Base-by-base conservation (phyloP, 1,140 invertebrate genomes). In the Platyscapa corneri region DNA sequence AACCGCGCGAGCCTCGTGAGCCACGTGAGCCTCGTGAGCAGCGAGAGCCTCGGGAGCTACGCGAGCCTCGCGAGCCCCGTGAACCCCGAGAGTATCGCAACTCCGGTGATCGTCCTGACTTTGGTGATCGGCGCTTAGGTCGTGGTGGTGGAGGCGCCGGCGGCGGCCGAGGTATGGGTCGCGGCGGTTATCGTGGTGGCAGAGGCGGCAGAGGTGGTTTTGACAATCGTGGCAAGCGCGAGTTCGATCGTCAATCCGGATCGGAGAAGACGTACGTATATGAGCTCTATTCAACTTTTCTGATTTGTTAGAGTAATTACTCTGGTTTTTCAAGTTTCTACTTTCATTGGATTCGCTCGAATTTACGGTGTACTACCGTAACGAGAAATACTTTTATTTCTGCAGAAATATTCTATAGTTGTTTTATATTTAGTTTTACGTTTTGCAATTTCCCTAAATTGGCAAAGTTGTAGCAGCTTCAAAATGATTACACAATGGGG, bases 241-340 rank as follows among this genome's bases (percentile, higher is more conserved):
- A 99, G 94, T 99, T 97, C 93, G 98, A 99, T 93, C 95, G 98
- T 86, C 97, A 98, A 92, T 98, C 97, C 90, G 98, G 98, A 87
- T 98, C 97, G 82, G 98, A 99, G 91, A 98, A 97, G 94, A 98
- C 97, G 96, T 97, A 94, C 93, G 94, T 94, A 88, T 90, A 37
- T 82, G 1, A 53, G 8, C 23, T 56, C 8, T 49, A 30, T 30
- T 76, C n/a, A n/a, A 49, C 70, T 39, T 49, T 76, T 46, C 12
- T 37, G 39, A 49, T 56, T 77, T n/a, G 39, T 75, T 75, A 42
- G 16, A 65, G 23, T 27, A 37, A 3, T 49, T 49, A 20, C 56
- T 82, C 39, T 67, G 7, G 46, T 72, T 72, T 67, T 72, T 20
- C 70, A 32, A 74, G 23, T 81, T 81, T 75, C n/a, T 75, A 74